These are phyloP conservation scores for Coremacera marginata DNA, from an alignment of 2,888 invertebrate species.

Conservation along the genomic window DNA sequence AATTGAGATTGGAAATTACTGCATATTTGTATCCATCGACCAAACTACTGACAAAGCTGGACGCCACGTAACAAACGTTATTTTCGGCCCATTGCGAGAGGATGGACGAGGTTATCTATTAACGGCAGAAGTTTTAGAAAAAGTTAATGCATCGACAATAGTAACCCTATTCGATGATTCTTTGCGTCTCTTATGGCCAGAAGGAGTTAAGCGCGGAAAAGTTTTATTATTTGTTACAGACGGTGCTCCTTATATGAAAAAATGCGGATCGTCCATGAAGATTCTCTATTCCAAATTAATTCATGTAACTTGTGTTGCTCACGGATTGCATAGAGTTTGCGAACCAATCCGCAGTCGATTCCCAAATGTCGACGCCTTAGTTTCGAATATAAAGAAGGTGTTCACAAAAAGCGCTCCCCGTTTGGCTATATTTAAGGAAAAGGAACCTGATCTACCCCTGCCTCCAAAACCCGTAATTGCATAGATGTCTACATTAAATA, in stretches of 20 bases:
- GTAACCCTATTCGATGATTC: conserved; percentile 39
- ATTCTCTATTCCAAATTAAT: conserved; percentile 29
- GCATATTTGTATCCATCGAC: too few species aligned
- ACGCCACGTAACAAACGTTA: conserved; percentile 25
- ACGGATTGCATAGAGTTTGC: conserved; percentile 36
- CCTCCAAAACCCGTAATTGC: too few species aligned
- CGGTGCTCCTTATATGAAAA: conserved; percentile 36
- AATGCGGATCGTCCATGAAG: too few species aligned
- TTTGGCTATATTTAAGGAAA: too few species aligned
- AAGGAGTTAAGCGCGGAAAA: conserved; percentile 20
- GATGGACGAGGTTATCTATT: conserved; percentile 34
- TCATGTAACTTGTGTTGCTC: conserved; percentile 36
- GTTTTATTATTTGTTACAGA: conserved; percentile 38
- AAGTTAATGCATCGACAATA: conserved; percentile 33
- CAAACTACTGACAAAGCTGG: too few species aligned
- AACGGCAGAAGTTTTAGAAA: conserved; percentile 36
- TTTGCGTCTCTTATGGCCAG: conserved; percentile 13
- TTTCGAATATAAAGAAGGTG: too few species aligned
- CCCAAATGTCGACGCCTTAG: not conserved
- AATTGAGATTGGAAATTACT: too few species aligned
- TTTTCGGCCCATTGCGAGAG: conserved; percentile 37
- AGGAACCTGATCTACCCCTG: too few species aligned
- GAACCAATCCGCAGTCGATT: conserved; percentile 25
- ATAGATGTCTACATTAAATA: too few species aligned
- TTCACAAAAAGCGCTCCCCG: too few species aligned